Percentiles rank a stretch among this genome's conserved stretches.
These are phyloP conservation scores for Strongylocentrotus purpuratus DNA, from an alignment of 35 echinoderm and acorn worm genomes.

Conservation along the genomic window DNA sequence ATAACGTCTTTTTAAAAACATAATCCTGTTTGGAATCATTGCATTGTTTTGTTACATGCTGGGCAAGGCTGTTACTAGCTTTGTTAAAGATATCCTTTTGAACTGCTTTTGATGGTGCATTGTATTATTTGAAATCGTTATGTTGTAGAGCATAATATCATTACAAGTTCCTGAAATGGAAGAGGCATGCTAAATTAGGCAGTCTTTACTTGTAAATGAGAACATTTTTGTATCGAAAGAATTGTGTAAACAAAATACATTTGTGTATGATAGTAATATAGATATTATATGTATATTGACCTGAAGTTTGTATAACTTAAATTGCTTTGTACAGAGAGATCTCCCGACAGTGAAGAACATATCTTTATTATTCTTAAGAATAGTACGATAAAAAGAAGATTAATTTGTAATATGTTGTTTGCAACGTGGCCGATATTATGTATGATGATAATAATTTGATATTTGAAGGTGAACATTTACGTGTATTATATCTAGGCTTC, in stretches of 20 bases:
- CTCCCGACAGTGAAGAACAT: neutral
- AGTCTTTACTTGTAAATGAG: neutral
- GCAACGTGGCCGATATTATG: neutral
- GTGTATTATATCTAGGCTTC: neutral
- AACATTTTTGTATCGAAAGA: neutral
- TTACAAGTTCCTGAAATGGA: neutral
- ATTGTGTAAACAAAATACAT: neutral
- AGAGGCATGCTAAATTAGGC: neutral
- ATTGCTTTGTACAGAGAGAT: neutral
- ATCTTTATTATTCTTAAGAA: neutral
- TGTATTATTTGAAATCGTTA: neutral
- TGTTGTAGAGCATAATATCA: neutral
- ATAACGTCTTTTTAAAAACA: neutral
- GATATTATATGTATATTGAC: neutral
- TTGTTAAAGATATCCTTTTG: neutral
- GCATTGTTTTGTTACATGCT: neutral
- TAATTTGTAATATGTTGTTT: neutral
- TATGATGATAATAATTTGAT: neutral
- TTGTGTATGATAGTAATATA: constrained; percentile 6
- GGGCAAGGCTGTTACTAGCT: neutral
- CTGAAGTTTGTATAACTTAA: neutral
- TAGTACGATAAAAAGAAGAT: neutral
- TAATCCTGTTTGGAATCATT: neutral
- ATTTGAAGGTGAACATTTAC: neutral
- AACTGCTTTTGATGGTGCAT: neutral